Percentiles rank a stretch among this genome's conserved stretches.
Conservation (phyloP, 2,888 invertebrate species). For the Papilio gigon region DNA sequence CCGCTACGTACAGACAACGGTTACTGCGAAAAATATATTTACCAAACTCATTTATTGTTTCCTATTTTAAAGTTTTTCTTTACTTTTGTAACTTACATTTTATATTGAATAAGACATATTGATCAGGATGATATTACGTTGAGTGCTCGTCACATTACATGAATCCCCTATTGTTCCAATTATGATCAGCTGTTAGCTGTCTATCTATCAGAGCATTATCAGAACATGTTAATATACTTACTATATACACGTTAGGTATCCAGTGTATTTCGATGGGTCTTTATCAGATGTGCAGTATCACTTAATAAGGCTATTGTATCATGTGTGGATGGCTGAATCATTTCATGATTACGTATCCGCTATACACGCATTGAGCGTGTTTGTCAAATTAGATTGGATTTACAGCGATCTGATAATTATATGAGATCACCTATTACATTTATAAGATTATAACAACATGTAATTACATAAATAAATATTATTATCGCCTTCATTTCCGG, state of each 20-base stretch:
- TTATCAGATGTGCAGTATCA: conserved; percentile 42
- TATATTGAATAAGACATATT: not conserved
- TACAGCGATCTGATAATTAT: conserved; percentile 6
- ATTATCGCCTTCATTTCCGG: too few species aligned
- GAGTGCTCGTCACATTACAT: too few species aligned
- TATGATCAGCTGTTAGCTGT: not conserved
- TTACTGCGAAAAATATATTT: conserved; percentile 14
- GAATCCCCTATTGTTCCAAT: too few species aligned
- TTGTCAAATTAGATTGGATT: conserved; percentile 35
- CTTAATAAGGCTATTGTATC: conserved; percentile 55
- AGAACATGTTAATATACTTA: not conserved
- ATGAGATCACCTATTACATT: not conserved
- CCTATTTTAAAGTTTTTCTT: conserved; percentile 10
- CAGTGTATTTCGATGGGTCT: conserved; percentile 6
- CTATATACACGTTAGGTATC: not conserved
- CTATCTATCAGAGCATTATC: not conserved
- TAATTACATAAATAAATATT: not conserved
- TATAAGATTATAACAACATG: not conserved
- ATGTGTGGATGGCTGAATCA: conserved; percentile 54
- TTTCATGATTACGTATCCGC: conserved; percentile 47
- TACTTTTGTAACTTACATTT: not conserved
- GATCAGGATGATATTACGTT: too few species aligned
- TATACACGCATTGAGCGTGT: conserved; percentile 34
- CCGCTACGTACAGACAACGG: conserved; percentile 44
- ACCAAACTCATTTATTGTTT: conserved; percentile 5